Percentiles rank a stretch among this genome's conserved stretches.
Evolutionary conservation across 1,140 invertebrate genomes (phyloP).

Genomic region (Drosophila tropicalis): DNA sequence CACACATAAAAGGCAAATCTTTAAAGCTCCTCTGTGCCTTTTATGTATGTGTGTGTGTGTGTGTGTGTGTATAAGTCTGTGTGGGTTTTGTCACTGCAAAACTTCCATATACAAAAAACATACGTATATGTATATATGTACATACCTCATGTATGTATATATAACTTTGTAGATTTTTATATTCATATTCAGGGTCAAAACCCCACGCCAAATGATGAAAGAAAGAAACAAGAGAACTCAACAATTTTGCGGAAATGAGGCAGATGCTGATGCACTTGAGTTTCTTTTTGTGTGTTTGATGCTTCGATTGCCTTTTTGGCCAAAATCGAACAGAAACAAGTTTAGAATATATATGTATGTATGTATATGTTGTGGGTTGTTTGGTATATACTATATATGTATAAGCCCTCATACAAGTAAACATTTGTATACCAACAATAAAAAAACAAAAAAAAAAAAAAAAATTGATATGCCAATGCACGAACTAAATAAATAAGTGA

Average conservation of each 20-base stretch:
- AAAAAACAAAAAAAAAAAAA: slow-evolving; percentile 8
- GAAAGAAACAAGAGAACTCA: slow-evolving; percentile 37
- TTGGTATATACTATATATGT: slow-evolving; percentile 16
- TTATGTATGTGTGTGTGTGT: neutral
- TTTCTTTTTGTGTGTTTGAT: slow-evolving; percentile 6
- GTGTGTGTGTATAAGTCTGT: too few species aligned
- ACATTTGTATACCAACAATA: neutral
- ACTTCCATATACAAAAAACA: neutral
- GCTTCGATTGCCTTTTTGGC: slow-evolving; percentile 6
- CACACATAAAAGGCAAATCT: slow-evolving; percentile 61
- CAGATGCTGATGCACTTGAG: slow-evolving; percentile 45
- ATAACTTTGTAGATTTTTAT: neutral
- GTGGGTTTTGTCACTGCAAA: slow-evolving; percentile 16
- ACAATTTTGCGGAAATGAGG: slow-evolving; percentile 46
- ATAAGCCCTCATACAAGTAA: slow-evolving; percentile 24
- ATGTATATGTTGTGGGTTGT: neutral
- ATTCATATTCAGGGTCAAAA: slow-evolving; percentile 70
- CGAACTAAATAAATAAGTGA: slow-evolving; percentile 49
- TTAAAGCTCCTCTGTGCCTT: slow-evolving; percentile 23
- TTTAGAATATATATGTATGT: slow-evolving; percentile 33
- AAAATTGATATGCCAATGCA: slow-evolving; percentile 45
- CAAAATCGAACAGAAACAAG: slow-evolving; percentile 39
- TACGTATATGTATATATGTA: neutral
- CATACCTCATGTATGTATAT: neutral
- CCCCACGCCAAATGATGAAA: slow-evolving; percentile 15